Base-by-base conservation (phyloP, 2,888 invertebrate genomes). In the Stomorhina lunata region DNA sequence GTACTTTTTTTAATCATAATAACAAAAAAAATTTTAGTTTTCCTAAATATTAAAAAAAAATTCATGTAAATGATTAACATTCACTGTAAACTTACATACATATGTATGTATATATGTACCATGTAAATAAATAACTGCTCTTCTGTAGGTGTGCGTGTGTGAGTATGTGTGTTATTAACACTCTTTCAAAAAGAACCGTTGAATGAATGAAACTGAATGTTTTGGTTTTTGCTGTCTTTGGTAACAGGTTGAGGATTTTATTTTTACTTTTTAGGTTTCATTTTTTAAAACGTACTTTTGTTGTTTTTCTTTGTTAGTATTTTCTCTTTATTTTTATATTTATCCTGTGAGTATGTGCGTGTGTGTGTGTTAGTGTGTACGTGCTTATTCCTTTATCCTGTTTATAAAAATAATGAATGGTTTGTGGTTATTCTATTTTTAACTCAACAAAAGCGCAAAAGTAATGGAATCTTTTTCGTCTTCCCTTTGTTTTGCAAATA, bases 361-460 rank as follows among this genome's bases (percentile, higher is more conserved):
- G 3, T 43, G 27, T 40, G 9, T 25, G 29, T 32, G 27, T 15
- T 27, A 12, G 2, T 32, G 9, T 20, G 10, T 27, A 10, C 63
- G 17, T 50, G 32, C 6, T 37, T 63, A 20, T 45, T 78, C 10
- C 20, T 6, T 63, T 76, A 57, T 69, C 53, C 78, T 78, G 69
- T 22, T 20, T 40, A n/a, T 37, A 59, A 55, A 63, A 57, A 45
- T 32, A 73, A 45, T n/a, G n/a, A n/a, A n/a, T 75, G 57, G 55
- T 50, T 75, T 71, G 75, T 9, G 77, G 65, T 69, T 69, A 48
- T 75, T 79, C 81, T 82, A 82, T 82, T 79, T 82, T 82, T 82
- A 82, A 65, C 63, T 63, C 34, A n/a, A 68, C 22, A 50, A 45
- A 55, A 71, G 43, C 29, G 15, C 43, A 17, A 50, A n/a, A 75